Conservation (phyloP, 2,797 vertebrate genomes). For the Lagocephalus sceleratus region DNA sequence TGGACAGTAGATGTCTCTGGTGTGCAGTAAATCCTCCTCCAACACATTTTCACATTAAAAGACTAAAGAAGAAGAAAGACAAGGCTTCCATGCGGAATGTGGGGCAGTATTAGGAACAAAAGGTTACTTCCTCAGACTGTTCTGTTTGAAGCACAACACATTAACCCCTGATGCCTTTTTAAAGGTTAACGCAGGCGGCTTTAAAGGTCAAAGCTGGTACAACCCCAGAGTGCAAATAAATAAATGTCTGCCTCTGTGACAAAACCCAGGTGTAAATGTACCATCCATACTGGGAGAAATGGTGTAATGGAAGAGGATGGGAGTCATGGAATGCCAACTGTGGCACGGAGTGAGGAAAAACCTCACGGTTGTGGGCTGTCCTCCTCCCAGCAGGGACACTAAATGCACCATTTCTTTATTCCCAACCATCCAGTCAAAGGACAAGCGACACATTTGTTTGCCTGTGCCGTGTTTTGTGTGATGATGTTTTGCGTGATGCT, state of each 20-base stretch:
- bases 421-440: slow-evolving; percentile 72
- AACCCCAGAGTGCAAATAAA: slow-evolving; percentile 25
- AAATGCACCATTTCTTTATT: slow-evolving; percentile 65
- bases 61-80: slow-evolving; percentile 34
- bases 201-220: slow-evolving; percentile 57
- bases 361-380: slow-evolving; percentile 67
- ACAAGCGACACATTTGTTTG: slow-evolving; percentile 53
- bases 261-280: slow-evolving; percentile 36
- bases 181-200: slow-evolving; percentile 53
- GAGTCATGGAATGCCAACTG: slow-evolving; percentile 56
- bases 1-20: slow-evolving; percentile 59
- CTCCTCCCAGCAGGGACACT: slow-evolving; percentile 61
- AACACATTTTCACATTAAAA: slow-evolving; percentile 9
- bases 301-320: slow-evolving; percentile 67
- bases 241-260: slow-evolving; percentile 15
- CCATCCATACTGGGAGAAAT: slow-evolving; percentile 49
- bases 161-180: slow-evolving; percentile 54
- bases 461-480: too few relatives aligned
- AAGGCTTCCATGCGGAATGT: too few relatives aligned
- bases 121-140: slow-evolving; percentile 33
- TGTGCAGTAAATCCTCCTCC: slow-evolving; percentile 13
- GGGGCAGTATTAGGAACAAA: slow-evolving; percentile 43
- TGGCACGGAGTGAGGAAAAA: slow-evolving; percentile 53
- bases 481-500: too few relatives aligned
- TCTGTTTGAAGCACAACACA: slow-evolving; percentile 30